Conservation (phyloP, 2,888 invertebrate species). For the Stenichneumon culpator region DNA sequence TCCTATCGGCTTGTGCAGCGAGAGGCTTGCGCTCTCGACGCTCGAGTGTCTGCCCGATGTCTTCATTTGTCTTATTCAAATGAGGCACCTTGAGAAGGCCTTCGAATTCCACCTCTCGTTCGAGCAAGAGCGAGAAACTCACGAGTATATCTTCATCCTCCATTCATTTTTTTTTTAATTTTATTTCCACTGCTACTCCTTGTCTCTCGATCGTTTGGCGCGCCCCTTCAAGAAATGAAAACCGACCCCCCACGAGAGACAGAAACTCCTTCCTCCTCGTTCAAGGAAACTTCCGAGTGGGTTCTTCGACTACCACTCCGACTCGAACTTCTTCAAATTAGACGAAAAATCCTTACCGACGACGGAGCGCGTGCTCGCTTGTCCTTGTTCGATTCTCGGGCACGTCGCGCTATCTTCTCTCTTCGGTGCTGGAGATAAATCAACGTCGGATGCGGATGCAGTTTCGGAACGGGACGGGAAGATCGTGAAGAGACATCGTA, state of each 20-base stretch:
- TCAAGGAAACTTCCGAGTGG: constrained; percentile 1
- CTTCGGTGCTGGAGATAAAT: constrained; percentile 51
- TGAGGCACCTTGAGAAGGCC: constrained; percentile 66
- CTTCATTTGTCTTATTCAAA: constrained; percentile 82
- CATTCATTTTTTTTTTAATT: background rate
- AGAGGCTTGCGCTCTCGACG: constrained; percentile 40
- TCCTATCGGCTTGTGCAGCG: constrained; percentile 55
- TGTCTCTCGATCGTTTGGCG: constrained; percentile 37
- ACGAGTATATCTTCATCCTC: constrained; percentile 6
- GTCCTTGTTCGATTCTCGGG: background rate
- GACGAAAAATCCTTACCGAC: constrained; percentile 25
- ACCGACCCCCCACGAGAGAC: constrained; percentile 39
- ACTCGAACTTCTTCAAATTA: constrained; percentile 47
- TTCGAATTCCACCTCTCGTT: constrained; percentile 48
- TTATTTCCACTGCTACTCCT: constrained; percentile 11
- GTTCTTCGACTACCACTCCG: constrained; percentile 6
- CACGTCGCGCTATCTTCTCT: background rate
- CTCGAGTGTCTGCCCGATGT: constrained; percentile 73
- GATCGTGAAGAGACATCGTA: constrained; percentile 45
- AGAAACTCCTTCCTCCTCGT: background rate
- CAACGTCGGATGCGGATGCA: constrained; percentile 61
- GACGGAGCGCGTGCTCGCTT: background rate
- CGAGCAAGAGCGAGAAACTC: constrained; percentile 3
- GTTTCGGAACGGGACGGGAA: constrained; percentile 47
- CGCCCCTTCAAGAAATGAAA: constrained; percentile 46